Evolutionary conservation across 2,888 invertebrate genomes (phyloP).

Genomic region (Atrina japonica): DNA sequence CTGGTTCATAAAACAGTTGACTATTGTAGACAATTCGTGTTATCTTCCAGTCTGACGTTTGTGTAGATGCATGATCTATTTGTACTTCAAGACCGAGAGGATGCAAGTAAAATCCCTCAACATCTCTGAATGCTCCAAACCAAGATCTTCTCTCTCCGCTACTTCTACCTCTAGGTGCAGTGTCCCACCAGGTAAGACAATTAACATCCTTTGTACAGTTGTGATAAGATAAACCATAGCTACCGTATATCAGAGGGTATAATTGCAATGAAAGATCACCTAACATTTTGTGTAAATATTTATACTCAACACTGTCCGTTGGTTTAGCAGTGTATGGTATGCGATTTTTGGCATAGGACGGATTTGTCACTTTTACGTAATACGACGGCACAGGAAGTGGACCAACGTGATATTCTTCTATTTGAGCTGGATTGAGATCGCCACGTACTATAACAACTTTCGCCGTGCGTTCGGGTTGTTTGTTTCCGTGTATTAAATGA

Average conservation of each 20-base stretch:
- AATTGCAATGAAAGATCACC: conserved; percentile 50
- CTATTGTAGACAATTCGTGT: conserved; percentile 68
- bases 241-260: conserved; percentile 62
- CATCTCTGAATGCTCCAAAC: conserved; percentile 69
- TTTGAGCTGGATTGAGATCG: conserved; percentile 62
- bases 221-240: conserved; percentile 65
- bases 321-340: conserved; percentile 69
- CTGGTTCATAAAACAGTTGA: conserved; percentile 62
- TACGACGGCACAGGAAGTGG: conserved; percentile 66
- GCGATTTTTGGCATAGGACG: conserved; percentile 60
- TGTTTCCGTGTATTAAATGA: conserved; percentile 59
- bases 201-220: conserved; percentile 64
- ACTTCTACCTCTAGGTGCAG: conserved; percentile 64
- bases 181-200: conserved; percentile 66
- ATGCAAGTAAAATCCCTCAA: conserved; percentile 71
- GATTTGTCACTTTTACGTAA: conserved; percentile 61
- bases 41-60: conserved; percentile 64
- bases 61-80: conserved; percentile 63
- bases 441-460: conserved; percentile 70
- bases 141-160: conserved; percentile 67
- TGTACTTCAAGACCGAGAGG: conserved; percentile 72
- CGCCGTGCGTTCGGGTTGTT: conserved; percentile 66
- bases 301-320: conserved; percentile 64
- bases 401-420: conserved; percentile 74
- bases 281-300: conserved; percentile 53